phyloP scores from a whole-genome alignment of 2,888 invertebrate genomes.

The Tetranychus piercei region DNA sequence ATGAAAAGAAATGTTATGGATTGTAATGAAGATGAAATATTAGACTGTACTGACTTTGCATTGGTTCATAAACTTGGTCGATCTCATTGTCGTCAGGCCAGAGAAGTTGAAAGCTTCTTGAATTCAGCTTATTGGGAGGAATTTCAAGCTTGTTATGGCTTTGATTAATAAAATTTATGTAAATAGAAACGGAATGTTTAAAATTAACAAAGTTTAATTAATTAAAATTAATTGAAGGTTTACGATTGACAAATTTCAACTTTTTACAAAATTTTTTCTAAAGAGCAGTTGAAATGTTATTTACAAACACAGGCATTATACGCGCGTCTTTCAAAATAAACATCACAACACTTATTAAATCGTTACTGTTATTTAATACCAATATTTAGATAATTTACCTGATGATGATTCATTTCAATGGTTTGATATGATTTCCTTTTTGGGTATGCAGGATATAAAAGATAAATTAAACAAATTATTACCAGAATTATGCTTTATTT shows the following conservation, averaged over 20 bases:
- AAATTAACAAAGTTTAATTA: neutral
- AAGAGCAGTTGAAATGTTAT: no score
- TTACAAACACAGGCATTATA: no score
- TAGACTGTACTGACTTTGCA: conserved; percentile 14
- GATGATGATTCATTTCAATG: no score
- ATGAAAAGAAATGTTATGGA: conserved; percentile 3
- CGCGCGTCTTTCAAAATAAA: neutral
- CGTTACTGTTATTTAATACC: neutral
- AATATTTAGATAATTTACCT: neutral
- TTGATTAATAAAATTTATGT: conserved; percentile 2
- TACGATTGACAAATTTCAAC: no score
- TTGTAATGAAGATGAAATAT: conserved; percentile 12
- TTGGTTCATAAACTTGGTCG: conserved; percentile 5
- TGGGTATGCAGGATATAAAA: no score
- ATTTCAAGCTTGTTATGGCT: conserved; percentile 6
- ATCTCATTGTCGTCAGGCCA: neutral
- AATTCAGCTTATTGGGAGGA: neutral
- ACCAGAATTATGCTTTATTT: no score
- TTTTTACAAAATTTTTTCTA: no score
- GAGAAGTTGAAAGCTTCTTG: neutral
- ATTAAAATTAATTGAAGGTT: neutral
- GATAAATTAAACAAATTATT: no score
- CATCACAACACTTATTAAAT: neutral
- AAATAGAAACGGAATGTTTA: neutral
- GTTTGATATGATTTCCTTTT: no score